Conservation (phyloP, 2,113 vertebrate genomes). For the Coptodon rendalli region DNA sequence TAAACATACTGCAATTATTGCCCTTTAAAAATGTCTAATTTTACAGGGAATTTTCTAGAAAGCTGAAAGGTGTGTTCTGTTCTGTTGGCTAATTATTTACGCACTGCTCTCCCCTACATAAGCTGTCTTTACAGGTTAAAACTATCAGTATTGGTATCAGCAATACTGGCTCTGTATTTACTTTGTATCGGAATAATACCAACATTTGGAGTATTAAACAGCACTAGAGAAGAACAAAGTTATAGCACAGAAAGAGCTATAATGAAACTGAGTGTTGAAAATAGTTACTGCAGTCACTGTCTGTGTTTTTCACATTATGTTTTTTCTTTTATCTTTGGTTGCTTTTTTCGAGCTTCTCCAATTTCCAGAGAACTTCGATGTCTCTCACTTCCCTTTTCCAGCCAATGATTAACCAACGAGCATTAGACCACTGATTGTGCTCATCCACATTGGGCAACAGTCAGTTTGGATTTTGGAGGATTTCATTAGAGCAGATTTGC, state of each 20-base stretch:
- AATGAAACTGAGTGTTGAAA: background rate
- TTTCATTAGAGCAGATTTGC: background rate
- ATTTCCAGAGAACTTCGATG: background rate
- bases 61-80: background rate
- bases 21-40: background rate
- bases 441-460: background rate
- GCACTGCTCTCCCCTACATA: background rate
- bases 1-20: accelerated
- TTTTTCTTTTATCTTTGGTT: background rate
- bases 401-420: background rate
- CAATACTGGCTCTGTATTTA: background rate
- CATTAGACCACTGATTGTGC: background rate
- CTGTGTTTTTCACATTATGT: background rate
- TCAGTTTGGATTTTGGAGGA: background rate
- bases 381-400: background rate
- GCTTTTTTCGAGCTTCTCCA: background rate
- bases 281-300: background rate
- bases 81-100: background rate
- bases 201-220: background rate
- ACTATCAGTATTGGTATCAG: background rate
- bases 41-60: background rate
- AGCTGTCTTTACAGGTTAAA: background rate
- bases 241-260: background rate
- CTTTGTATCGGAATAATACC: background rate
- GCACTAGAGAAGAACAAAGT: background rate